Evolutionary conservation across 2,113 vertebrate genomes (phyloP).

Genomic region (Struthio camelus): DNA sequence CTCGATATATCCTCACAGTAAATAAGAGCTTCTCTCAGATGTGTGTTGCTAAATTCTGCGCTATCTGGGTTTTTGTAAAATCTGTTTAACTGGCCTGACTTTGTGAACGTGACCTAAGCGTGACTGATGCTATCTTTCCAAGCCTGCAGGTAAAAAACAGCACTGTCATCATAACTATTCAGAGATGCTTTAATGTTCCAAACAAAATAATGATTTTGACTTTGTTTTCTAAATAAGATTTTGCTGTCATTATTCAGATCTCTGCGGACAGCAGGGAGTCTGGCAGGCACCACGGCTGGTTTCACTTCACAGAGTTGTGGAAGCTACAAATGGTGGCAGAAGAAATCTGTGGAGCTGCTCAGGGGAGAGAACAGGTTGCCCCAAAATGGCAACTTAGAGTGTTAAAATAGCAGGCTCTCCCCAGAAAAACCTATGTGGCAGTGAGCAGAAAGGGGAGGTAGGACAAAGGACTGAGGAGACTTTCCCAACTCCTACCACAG

Average conservation of each 20-base stretch:
- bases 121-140: neutral
- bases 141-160: neutral
- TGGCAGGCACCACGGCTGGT: neutral
- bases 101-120: neutral
- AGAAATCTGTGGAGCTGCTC: neutral
- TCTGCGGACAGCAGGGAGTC: neutral
- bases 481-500: neutral
- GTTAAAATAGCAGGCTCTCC: neutral
- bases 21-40: neutral
- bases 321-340: neutral
- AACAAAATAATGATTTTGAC: neutral
- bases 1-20: neutral
- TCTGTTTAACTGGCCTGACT: neutral
- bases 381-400: neutral
- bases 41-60: neutral
- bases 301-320: neutral
- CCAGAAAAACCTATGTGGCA: neutral
- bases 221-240: neutral
- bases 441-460: neutral
- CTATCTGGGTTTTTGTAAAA: neutral
- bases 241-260: neutral
- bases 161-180: neutral
- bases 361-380: neutral
- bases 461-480: neutral
- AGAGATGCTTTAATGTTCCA: neutral